Conservation (phyloP, 2,797 vertebrate species). For the Tapera naevia region DNA sequence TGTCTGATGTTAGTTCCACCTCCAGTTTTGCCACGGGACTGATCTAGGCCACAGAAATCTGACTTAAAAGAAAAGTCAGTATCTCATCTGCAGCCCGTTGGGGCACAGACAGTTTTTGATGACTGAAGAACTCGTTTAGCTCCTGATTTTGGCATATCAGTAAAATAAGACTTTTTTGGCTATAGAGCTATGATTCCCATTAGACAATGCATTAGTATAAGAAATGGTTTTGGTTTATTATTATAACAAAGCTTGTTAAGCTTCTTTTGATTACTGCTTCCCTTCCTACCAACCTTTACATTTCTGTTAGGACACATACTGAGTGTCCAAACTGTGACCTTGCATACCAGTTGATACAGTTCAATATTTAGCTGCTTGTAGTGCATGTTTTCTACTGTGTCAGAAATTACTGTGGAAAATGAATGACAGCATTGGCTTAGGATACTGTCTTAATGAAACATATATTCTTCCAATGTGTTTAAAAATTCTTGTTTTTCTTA, state of each 20-base stretch:
- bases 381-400: background rate
- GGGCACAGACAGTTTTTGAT: background rate
- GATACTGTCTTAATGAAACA: background rate
- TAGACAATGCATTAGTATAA: background rate
- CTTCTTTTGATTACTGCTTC: background rate
- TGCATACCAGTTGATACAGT: background rate
- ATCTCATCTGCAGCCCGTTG: background rate
- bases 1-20: background rate
- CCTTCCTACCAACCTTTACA: background rate
- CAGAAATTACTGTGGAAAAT: background rate
- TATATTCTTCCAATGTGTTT: background rate
- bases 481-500: slow-evolving; percentile 11
- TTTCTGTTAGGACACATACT: background rate
- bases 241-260: background rate
- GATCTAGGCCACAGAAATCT: background rate
- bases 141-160: background rate
- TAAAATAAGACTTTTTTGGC: background rate
- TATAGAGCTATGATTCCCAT: background rate
- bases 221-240: background rate
- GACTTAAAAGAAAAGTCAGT: background rate
- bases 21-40: background rate
- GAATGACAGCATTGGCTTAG: background rate
- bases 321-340: background rate
- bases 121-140: background rate
- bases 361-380: background rate